Conservation (phyloP, 2,113 vertebrate genomes). For the Pavo muticus region DNA sequence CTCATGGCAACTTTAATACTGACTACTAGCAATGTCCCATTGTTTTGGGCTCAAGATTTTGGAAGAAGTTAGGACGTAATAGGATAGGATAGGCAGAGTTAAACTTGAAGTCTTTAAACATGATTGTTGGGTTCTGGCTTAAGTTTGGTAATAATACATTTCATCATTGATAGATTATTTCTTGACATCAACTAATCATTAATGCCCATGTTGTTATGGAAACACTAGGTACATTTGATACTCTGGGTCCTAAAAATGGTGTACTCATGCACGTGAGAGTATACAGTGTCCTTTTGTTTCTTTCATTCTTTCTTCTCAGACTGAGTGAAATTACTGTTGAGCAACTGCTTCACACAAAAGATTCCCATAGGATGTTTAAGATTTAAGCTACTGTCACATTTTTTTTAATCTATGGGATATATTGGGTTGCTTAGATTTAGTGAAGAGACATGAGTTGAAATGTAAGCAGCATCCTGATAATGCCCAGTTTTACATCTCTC, state of each 20-base stretch:
- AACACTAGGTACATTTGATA: background rate
- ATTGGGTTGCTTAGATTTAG: background rate
- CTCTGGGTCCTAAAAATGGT: background rate
- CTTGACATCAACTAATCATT: background rate
- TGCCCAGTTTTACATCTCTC: background rate
- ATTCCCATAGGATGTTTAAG: background rate
- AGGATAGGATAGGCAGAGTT: background rate
- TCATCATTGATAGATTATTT: background rate
- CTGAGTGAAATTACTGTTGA: background rate
- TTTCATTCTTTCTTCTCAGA: background rate
- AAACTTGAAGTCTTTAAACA: background rate
- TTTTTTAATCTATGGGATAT: background rate
- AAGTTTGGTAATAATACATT: background rate
- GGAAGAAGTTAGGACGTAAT: background rate
- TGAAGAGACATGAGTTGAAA: background rate
- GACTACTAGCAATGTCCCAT: background rate
- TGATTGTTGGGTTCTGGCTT: background rate
- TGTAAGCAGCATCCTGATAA: background rate
- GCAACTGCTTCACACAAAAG: background rate
- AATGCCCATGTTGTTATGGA: background rate
- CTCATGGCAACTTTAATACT: background rate
- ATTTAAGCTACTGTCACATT: background rate
- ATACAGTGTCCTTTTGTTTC: background rate
- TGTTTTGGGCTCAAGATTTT: background rate
- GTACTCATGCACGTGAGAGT: background rate